These are phyloP conservation scores for Penaeus vannamei DNA, from an alignment of 1,140 invertebrate species.

Conservation along the genomic window DNA sequence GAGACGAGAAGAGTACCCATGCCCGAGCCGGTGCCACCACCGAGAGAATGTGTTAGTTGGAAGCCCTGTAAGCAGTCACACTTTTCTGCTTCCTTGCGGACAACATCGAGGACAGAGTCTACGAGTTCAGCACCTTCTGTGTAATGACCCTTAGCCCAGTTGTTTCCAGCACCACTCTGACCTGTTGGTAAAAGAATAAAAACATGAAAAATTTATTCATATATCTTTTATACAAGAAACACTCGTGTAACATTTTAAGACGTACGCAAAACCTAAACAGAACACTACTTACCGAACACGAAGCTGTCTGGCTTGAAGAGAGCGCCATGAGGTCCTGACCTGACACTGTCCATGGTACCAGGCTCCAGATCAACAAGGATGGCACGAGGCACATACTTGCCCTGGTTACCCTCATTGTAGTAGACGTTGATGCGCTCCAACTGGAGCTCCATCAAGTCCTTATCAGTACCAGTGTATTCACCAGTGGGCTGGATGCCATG, in stretches of 20 bases:
- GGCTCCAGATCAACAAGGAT: constrained; percentile 58
- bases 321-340: constrained; percentile 54
- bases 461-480: constrained; percentile 57
- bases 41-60: constrained; percentile 61
- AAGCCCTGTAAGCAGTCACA: constrained; percentile 61
- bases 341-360: constrained; percentile 60
- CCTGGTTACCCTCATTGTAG: constrained; percentile 62
- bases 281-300: constrained; percentile 47
- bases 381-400: constrained; percentile 58
- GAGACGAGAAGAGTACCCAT: constrained; percentile 61
- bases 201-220: background rate
- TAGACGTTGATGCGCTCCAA: constrained; percentile 59
- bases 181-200: constrained; percentile 9
- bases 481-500: constrained; percentile 63
- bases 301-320: constrained; percentile 64
- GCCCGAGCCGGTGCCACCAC: constrained; percentile 59
- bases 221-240: background rate
- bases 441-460: constrained; percentile 63
- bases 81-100: constrained; percentile 62
- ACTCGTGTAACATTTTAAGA: background rate
- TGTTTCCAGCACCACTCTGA: constrained; percentile 63
- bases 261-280: background rate
- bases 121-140: constrained; percentile 60
- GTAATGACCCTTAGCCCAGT: constrained; percentile 63
- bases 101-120: constrained; percentile 54